These are phyloP conservation scores for Engystomops pustulosus DNA, from an alignment of 2,113 vertebrate genomes.

Conservation along the genomic window DNA sequence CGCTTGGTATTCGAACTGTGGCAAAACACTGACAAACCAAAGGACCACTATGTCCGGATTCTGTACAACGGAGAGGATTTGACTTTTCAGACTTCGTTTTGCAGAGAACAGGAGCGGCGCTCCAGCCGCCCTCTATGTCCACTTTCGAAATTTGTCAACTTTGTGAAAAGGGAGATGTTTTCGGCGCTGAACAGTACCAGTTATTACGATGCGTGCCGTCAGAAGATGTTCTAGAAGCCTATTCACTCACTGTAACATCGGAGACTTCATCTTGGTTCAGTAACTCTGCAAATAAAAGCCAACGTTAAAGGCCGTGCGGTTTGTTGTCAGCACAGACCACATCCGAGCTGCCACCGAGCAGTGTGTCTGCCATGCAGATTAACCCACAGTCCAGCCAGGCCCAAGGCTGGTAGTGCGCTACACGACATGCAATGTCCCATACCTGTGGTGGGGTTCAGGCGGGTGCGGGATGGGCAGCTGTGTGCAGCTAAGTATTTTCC, in stretches of 20 bases:
- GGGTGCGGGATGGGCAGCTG: no score
- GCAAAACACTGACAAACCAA: constrained; percentile 79
- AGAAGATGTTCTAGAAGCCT: constrained; percentile 67
- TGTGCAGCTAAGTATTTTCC: no score
- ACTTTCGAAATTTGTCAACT: constrained; percentile 86
- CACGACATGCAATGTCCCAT: not conserved
- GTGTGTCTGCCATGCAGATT: constrained; percentile 33
- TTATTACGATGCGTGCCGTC: constrained; percentile 89
- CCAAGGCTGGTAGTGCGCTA: not conserved
- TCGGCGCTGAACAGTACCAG: constrained; percentile 81
- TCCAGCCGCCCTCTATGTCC: constrained; percentile 86
- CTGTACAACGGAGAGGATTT: constrained; percentile 93
- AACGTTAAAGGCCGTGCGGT: no score
- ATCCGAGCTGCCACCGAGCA: not conserved
- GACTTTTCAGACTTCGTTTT: constrained; percentile 92
- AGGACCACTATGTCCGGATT: constrained; percentile 82
- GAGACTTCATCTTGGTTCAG: not conserved
- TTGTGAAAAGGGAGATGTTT: constrained; percentile 92
- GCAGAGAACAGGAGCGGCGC: constrained; percentile 76
- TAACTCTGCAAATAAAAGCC: not conserved
- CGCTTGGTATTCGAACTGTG: constrained; percentile 94
- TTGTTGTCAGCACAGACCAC: constrained; percentile 15
- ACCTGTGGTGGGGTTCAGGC: no score
- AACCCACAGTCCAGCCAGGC: not conserved
- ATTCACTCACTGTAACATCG: not conserved